Evolutionary conservation across 2,888 invertebrate genomes (phyloP), one percentile per base, ranked within the genome.

Genomic region (Hirtodrosophila alboralis): DNA sequence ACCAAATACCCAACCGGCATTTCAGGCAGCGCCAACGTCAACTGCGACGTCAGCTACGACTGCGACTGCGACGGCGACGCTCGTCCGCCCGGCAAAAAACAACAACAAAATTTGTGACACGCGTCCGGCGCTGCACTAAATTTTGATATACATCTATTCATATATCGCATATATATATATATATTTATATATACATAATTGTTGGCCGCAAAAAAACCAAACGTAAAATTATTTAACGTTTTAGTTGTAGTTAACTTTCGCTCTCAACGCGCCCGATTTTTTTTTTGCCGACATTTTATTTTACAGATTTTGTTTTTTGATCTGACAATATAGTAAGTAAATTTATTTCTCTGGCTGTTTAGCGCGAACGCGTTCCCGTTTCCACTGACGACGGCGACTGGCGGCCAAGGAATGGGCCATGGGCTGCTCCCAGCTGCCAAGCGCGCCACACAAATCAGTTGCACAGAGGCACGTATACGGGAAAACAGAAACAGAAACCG

Each of bases 331-430:
- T 30, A n/a, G n/a, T n/a, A n/a, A n/a, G n/a, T n/a, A n/a, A n/a
- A n/a, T n/a, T n/a, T n/a, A n/a, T 40, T 37, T 27, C 27, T 30
- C 30, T 43, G 40, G 38, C 43, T 52, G 16, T 38, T 37, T 40
- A 38, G 41, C 52, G 62, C 66, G 58, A 52, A 38, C 78, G 75
- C 60, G 75, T 53, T 79, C 68, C 77, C 86, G 86, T 59, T 76
- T 54, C 65, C 63, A 57, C 68, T 51, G 76, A 36, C 49, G 67
- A 49, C 72, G 59, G 63, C 74, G 56, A 57, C 65, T 80, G 80
- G 73, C 86, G 69, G 69, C 73, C 77, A 66, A 60, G 86, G 84
- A 86, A 79, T 79, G 79, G 79, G 43, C 84, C 76, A 49, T 65
- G 61, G 71, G 62, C 70, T 43, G 64, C 45, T 77, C 63, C 61